Evolutionary conservation across 2,797 vertebrate species (phyloP).

Genomic region (Paguma larvata): DNA sequence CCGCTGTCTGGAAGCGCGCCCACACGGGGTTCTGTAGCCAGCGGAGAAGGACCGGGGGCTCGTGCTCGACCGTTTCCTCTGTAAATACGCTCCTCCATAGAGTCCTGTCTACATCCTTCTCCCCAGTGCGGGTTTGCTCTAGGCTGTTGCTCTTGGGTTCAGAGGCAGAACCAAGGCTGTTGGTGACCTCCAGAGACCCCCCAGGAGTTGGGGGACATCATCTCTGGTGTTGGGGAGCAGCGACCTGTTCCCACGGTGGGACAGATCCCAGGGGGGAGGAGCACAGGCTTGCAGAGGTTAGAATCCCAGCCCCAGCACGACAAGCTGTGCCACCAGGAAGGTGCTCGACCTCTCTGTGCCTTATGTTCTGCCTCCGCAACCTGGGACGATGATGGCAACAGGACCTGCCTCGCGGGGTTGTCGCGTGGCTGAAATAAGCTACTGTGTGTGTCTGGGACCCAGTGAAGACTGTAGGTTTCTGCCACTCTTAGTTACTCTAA

Average conservation of each 20-base stretch:
- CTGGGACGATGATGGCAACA: not conserved
- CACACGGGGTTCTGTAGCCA: not conserved
- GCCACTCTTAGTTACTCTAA: not conserved
- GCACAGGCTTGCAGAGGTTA: not conserved
- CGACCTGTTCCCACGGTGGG: not conserved
- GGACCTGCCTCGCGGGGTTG: not conserved
- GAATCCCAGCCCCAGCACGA: not conserved
- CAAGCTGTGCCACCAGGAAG: not conserved
- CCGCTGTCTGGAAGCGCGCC: not conserved
- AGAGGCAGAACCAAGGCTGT: not conserved
- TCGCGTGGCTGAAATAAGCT: not conserved
- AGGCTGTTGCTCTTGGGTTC: not conserved
- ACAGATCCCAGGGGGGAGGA: not conserved
- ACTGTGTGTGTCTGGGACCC: not conserved
- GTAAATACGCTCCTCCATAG: rapidly evolving
- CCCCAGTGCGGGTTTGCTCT: not conserved
- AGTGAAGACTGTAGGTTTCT: not conserved
- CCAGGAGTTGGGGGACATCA: not conserved
- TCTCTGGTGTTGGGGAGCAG: not conserved
- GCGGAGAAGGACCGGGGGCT: not conserved
- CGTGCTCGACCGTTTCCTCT: not conserved
- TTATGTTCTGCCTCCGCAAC: not conserved
- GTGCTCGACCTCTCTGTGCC: not conserved
- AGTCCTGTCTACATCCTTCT: not conserved
- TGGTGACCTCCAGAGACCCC: not conserved